Evolutionary conservation across 1,140 invertebrate species (phyloP).

Genomic region (Akabosia matsudoensis): DNA sequence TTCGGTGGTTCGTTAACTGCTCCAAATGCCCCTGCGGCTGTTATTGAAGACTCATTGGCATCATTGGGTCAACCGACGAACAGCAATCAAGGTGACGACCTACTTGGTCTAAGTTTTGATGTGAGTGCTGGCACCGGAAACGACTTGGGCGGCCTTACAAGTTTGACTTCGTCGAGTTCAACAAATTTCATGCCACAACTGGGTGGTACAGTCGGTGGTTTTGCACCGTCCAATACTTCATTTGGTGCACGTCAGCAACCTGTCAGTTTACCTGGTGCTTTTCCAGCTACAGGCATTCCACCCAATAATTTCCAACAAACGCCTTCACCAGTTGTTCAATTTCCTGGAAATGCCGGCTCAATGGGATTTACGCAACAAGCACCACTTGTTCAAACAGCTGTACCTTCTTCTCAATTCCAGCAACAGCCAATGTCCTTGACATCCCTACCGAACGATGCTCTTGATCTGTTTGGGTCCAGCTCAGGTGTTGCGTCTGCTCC

Average conservation of each 20-base stretch:
- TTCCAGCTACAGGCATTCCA: not conserved
- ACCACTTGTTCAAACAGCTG: constrained; percentile 14
- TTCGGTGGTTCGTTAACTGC: constrained; percentile 25
- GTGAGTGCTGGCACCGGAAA: not conserved
- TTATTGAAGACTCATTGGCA: not conserved
- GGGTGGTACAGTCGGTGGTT: not conserved
- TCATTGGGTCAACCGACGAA: not conserved
- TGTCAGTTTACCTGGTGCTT: constrained; percentile 12
- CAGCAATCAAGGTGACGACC: constrained; percentile 19
- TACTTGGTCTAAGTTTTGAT: constrained; percentile 34
- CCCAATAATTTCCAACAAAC: constrained; percentile 8
- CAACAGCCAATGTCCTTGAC: not conserved
- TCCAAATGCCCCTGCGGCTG: not conserved
- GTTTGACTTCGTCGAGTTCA: not conserved
- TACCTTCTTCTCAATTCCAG: not conserved
- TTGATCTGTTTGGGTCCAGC: constrained; percentile 4
- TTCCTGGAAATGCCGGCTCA: not conserved
- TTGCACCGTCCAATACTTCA: not conserved
- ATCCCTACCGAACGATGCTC: constrained; percentile 8
- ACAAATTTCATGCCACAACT: not conserved
- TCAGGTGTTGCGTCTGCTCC: constrained; percentile 18
- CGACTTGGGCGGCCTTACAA: not conserved
- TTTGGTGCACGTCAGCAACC: constrained; percentile 15
- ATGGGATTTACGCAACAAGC: constrained; percentile 9
- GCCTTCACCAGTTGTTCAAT: constrained; percentile 18